A percentile compares a stretch with the other conserved stretches of the same genome.
Conservation (phyloP, 1,140 invertebrate species). For the Oncopeltus fasciatus region DNA sequence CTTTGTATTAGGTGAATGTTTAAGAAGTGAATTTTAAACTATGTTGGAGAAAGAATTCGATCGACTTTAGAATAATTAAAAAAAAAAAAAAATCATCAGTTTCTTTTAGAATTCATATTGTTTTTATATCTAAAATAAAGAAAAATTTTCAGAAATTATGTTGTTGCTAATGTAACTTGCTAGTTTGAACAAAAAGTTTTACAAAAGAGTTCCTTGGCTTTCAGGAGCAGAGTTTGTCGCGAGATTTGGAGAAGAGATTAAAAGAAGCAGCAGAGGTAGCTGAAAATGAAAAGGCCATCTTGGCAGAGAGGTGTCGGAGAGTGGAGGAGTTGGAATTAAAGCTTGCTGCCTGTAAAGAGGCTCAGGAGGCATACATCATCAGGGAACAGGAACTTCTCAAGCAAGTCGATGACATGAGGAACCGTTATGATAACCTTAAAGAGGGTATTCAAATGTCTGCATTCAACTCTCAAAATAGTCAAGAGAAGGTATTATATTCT, state of each 20-base stretch:
- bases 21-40: too few species aligned
- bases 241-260: constrained; percentile 19
- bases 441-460: neutral
- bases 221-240: constrained; percentile 13
- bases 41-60: too few species aligned
- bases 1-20: too few species aligned
- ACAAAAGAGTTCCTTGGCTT: neutral
- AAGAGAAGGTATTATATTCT: neutral
- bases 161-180: too few species aligned
- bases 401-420: neutral
- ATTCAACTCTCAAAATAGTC: neutral
- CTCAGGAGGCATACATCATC: neutral
- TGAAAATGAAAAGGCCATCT: neutral
- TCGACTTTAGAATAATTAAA: too few species aligned
- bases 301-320: neutral
- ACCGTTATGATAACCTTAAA: neutral
- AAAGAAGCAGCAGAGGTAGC: neutral
- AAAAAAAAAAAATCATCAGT: too few species aligned
- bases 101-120: too few species aligned
- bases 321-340: neutral
- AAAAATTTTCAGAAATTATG: too few species aligned
- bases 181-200: too few species aligned
- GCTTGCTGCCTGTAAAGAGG: neutral
- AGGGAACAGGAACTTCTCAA: neutral
- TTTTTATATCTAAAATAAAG: too few species aligned